A percentile compares a stretch with the other conserved stretches of the same genome.
Evolutionary conservation across 2,888 invertebrate species (phyloP).

Genomic region (Drosophila diplacantha): DNA sequence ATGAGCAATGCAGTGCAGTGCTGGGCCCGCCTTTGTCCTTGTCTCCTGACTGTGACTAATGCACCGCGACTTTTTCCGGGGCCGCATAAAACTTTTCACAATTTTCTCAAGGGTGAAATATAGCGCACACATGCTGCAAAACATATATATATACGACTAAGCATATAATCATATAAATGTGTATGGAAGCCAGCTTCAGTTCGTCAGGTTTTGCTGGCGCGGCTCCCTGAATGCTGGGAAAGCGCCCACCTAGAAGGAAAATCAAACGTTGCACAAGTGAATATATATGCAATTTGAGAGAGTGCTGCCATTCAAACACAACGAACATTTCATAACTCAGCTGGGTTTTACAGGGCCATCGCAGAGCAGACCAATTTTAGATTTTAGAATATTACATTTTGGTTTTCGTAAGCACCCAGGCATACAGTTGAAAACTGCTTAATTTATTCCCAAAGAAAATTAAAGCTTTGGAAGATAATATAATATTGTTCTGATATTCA

Average conservation of each 20-base stretch:
- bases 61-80: slow-evolving; percentile 45
- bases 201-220: not conserved
- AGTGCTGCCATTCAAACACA: slow-evolving; percentile 4
- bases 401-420: not conserved
- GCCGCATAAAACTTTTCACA: slow-evolving; percentile 35
- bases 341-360: not conserved
- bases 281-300: slow-evolving; percentile 18
- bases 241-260: not conserved
- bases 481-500: not conserved
- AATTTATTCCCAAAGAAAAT: not conserved
- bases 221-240: not conserved
- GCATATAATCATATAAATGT: slow-evolving; percentile 27
- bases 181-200: slow-evolving; percentile 6
- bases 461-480: not conserved
- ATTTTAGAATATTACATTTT: slow-evolving; percentile 1
- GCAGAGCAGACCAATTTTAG: not conserved
- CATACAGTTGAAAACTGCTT: not conserved
- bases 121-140: slow-evolving; percentile 1
- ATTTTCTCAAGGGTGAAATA: slow-evolving; percentile 45
- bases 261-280: slow-evolving; percentile 20
- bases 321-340: not conserved
- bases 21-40: slow-evolving; percentile 49
- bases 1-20: slow-evolving; percentile 49
- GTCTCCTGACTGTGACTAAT: slow-evolving; percentile 58
- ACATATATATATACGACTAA: not conserved